Base-by-base conservation (phyloP, 2,888 invertebrate species). In the Xylocampa areola region DNA sequence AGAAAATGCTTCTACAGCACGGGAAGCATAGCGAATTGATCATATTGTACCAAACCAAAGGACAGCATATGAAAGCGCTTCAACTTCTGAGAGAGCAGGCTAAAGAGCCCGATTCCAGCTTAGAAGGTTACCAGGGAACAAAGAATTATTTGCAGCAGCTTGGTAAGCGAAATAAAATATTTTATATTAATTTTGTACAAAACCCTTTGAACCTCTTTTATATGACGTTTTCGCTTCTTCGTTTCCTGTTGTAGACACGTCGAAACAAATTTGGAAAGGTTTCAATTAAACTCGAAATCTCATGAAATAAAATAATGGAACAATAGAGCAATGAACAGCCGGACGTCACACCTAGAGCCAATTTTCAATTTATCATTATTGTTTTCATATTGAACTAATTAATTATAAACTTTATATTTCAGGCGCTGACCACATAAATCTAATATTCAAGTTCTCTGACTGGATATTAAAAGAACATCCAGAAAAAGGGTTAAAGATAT, bases 41-140 rank as follows among this genome's bases (percentile, higher is more conserved):
- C 69, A 98, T 99, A 79, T 94, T 99, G 25, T 99, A 99, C 88
- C 97, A 99, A 88, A 97, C 97, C 0, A 99, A 98, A 88, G 98
- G 97, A 0, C 96, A 98, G 75, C 99, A 99, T 85, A 96, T 96
- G 62, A 97, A 98, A 90, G 99, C 99, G 7, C 94, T 99, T 14
- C 97, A 98, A 79, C 91, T 99, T 52, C 94, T 99, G 23, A 95
- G 96, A 78, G 96, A 96, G 39, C 97, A 97, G 84, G 95, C 97
- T 5, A 95, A 95, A 81, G 95, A 96, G 83, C 95, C 95, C 0
- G 97, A 97, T 78, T 97, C 98, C 2, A 96, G 96, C 64, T 91
- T 98, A 0, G 95, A 95, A 78, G 98, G 98, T 0, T 95, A 96
- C 63, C 97, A 98, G 61, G 95, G 96, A 72, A 98, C 98, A 0